Evolutionary conservation across 2,888 invertebrate genomes (phyloP).

Genomic region (Cataglyphis rosenhaueri): DNA sequence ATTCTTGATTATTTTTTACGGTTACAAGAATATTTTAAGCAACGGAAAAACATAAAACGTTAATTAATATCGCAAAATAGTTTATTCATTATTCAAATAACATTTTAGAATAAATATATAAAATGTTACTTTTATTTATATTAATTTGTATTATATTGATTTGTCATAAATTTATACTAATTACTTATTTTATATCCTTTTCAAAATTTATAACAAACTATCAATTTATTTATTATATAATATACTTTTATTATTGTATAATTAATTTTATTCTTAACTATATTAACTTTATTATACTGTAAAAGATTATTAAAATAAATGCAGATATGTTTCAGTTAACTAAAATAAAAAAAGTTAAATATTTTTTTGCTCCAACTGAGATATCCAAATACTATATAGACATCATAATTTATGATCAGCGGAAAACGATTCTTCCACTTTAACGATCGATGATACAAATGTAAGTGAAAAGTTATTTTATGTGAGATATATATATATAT

Average conservation of each 20-base stretch:
- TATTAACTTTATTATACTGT: not conserved
- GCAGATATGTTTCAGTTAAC: not conserved
- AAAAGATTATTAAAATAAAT: not conserved
- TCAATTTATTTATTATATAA: conserved; percentile 10
- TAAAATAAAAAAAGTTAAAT: not conserved
- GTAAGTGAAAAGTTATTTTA: not conserved
- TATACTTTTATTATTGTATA: not conserved
- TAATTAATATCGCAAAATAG: not conserved
- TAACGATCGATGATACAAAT: not conserved
- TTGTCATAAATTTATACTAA: not conserved
- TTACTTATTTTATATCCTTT: no score
- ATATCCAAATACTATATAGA: not conserved
- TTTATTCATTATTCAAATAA: not conserved
- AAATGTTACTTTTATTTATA: conserved; percentile 1
- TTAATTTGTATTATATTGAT: not conserved
- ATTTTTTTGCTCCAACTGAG: not conserved
- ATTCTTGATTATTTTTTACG: not conserved
- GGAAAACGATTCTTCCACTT: no score
- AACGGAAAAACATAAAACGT: not conserved
- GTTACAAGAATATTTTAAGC: not conserved
- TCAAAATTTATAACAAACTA: not conserved
- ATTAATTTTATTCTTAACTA: not conserved
- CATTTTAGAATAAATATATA: conserved; percentile 1
- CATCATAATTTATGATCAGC: no score
- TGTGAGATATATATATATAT: not conserved